Conservation (phyloP, 2,888 invertebrate genomes). For the Stenchaetothrips biformis region DNA sequence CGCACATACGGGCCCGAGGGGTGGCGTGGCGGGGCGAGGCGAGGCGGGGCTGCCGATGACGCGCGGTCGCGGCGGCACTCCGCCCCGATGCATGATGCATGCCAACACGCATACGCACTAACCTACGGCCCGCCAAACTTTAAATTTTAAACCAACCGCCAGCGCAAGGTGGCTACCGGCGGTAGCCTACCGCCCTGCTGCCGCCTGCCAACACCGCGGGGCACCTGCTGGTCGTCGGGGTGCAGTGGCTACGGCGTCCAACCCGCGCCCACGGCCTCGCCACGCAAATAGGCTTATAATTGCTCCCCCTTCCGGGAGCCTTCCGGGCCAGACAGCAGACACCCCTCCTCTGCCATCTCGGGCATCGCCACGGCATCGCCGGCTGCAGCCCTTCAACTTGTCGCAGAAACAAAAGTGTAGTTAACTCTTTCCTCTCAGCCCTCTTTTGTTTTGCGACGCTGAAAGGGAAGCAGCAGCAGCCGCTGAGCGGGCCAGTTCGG, state of each 20-base stretch:
- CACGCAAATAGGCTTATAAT: constrained; percentile 19
- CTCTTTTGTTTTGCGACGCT: neutral
- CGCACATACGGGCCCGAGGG: too few species aligned
- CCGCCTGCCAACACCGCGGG: too few species aligned
- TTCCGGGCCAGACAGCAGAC: too few species aligned
- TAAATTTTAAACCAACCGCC: too few species aligned
- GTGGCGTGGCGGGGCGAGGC: neutral
- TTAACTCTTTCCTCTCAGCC: neutral
- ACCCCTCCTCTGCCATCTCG: too few species aligned
- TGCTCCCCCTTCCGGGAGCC: neutral
- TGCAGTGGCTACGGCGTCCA: neutral
- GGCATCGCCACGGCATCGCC: too few species aligned
- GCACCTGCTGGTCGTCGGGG: too few species aligned
- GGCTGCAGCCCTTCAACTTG: neutral
- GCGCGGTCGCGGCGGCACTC: neutral
- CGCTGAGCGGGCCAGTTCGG: neutral
- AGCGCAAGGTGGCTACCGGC: too few species aligned
- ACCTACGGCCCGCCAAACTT: neutral
- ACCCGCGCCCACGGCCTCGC: neutral
- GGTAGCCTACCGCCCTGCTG: too few species aligned
- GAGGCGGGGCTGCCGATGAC: neutral
- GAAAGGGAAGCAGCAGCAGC: neutral
- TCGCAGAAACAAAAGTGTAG: constrained; percentile 16
- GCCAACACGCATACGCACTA: neutral
- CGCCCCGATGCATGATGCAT: neutral